Evolutionary conservation across 2,888 invertebrate genomes (phyloP).

Genomic region (Cataglyphis cursor): DNA sequence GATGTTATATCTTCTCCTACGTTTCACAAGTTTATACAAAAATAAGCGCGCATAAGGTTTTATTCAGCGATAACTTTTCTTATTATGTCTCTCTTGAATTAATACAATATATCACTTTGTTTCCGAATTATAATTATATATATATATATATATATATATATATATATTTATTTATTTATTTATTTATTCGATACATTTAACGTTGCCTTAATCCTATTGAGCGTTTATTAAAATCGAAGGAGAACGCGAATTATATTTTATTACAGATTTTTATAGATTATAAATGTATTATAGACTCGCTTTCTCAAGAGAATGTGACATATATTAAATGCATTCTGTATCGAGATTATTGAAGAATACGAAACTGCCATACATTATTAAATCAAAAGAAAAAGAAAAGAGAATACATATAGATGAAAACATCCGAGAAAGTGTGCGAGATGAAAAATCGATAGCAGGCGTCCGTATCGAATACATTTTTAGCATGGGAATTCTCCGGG

Average conservation of each 20-base stretch:
- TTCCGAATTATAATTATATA: background rate
- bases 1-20: background rate
- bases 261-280: background rate
- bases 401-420: background rate
- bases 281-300: background rate
- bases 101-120: background rate
- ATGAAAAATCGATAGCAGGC: conserved; percentile 40
- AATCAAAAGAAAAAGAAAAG: background rate
- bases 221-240: conserved; percentile 12
- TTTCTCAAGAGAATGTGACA: background rate
- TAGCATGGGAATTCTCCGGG: conserved; percentile 10
- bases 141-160: background rate
- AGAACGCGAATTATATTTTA: background rate
- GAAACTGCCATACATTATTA: background rate
- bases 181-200: background rate
- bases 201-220: background rate
- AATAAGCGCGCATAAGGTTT: background rate
- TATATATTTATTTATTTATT: too few relatives aligned
- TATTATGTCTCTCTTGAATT: conserved; percentile 6
- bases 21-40: background rate
- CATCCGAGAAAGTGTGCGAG: conserved; percentile 14
- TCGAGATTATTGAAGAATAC: background rate
- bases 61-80: conserved; percentile 11
- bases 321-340: background rate
- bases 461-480: conserved; percentile 19